These are phyloP conservation scores for Apoderus coryli DNA, from an alignment of 2,888 invertebrate genomes.

Conservation along the genomic window DNA sequence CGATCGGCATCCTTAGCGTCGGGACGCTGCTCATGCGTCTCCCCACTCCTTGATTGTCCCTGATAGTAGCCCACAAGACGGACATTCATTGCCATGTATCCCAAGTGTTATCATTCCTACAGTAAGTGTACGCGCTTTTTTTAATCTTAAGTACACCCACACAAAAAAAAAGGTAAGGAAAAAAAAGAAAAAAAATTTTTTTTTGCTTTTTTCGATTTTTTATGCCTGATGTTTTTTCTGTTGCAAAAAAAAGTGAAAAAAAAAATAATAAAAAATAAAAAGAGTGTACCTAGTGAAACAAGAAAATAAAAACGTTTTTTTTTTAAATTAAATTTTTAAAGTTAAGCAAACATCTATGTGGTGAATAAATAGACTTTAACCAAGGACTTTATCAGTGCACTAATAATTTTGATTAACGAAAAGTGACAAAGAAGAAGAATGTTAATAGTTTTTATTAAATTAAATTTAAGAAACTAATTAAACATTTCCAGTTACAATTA, in stretches of 20 bases:
- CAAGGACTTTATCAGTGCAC: too few relatives aligned
- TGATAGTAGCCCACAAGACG: conserved; percentile 36
- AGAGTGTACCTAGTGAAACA: conserved; percentile 12
- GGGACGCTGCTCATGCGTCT: conserved; percentile 35
- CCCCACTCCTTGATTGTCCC: conserved; percentile 34
- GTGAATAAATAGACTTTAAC: too few relatives aligned
- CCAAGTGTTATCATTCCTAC: conserved; percentile 36
- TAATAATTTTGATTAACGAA: too few relatives aligned
- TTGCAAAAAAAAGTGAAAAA: conserved; percentile 11
- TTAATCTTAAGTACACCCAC: conserved; percentile 27
- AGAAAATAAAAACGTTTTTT: conserved; percentile 12
- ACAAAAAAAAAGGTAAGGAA: conserved; percentile 3
- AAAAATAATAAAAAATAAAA: conserved; percentile 12
- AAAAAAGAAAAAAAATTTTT: conserved; percentile 13
- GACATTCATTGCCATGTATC: conserved; percentile 36
- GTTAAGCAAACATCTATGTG: too few relatives aligned
- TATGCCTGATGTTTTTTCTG: conserved; percentile 16
- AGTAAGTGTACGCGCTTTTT: conserved; percentile 34
- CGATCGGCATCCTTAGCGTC: conserved; percentile 34
- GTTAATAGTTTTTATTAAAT: too few relatives aligned
- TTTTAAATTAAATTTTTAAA: too few relatives aligned
- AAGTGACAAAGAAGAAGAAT: too few relatives aligned
- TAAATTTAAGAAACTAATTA: too few relatives aligned
- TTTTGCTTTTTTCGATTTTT: conserved; percentile 16
- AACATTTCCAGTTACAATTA: too few relatives aligned